A percentile compares a stretch with the other conserved stretches of the same genome.
These are phyloP conservation scores for Adoxophyes honmai DNA, from an alignment of 1,140 invertebrate genomes.

Conservation along the genomic window DNA sequence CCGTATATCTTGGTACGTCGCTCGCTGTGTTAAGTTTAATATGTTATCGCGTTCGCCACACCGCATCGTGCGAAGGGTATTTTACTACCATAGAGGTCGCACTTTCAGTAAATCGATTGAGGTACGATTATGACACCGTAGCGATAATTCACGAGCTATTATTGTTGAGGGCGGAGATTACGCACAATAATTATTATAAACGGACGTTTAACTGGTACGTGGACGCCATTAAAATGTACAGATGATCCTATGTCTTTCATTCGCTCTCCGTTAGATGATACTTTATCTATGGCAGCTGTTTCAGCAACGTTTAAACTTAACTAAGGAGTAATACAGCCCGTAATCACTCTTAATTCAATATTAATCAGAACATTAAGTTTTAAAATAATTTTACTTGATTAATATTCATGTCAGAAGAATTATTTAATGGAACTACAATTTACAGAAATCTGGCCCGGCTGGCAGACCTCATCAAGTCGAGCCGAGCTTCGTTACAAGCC, in stretches of 20 bases:
- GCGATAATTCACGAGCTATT: conserved; percentile 58
- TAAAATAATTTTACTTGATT: no score
- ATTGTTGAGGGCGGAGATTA: conserved; percentile 20
- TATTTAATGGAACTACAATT: not conserved
- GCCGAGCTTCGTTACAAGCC: not conserved
- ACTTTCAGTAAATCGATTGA: conserved; percentile 30
- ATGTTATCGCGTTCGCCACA: conserved; percentile 22
- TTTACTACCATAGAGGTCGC: conserved; percentile 33
- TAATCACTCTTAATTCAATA: no score
- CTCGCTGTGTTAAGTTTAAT: not conserved
- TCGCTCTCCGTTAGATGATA: no score
- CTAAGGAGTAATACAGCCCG: no score
- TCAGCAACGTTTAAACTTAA: no score
- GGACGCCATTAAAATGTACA: no score
- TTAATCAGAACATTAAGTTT: no score
- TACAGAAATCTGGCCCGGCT: not conserved
- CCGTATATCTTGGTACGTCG: conserved; percentile 1
- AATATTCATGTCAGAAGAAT: no score
- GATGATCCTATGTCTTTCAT: no score
- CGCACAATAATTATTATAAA: no score
- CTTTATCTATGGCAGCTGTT: no score
- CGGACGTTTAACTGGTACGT: no score
- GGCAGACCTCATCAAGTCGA: not conserved
- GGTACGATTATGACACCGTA: conserved; percentile 45
- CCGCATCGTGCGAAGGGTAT: conserved; percentile 25